A percentile compares a stretch with the other conserved stretches of the same genome.
Evolutionary conservation across 2,797 vertebrate species (phyloP).

Genomic region (Parauchenoglanis ngamensis): DNA sequence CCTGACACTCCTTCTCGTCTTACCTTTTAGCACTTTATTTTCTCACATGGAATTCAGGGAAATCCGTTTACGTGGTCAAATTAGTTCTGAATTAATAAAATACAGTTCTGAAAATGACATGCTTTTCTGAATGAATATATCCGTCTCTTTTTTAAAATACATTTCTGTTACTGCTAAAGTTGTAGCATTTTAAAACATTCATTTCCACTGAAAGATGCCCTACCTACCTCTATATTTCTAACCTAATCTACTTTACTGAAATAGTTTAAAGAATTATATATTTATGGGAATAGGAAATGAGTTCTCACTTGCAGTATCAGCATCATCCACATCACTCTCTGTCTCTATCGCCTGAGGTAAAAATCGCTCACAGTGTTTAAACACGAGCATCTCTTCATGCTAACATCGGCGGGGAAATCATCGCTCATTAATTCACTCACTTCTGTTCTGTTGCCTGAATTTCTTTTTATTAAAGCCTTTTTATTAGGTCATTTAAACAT

Average conservation of each 20-base stretch:
- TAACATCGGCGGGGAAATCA: not conserved
- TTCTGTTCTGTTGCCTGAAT: not conserved
- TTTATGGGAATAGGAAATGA: not conserved
- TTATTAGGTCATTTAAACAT: not conserved
- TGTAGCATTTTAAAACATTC: not conserved
- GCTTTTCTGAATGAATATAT: not conserved
- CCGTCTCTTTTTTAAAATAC: not conserved
- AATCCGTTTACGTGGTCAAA: not conserved
- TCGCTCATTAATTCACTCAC: not conserved
- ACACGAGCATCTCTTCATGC: not conserved
- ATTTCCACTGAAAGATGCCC: not conserved
- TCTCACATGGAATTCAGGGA: not conserved
- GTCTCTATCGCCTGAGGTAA: not conserved
- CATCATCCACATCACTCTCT: not conserved
- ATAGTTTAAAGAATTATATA: not conserved
- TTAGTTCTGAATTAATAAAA: not conserved
- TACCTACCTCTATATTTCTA: not conserved
- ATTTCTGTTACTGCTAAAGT: not conserved
- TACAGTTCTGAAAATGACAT: not conserved
- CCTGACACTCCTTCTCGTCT: not conserved
- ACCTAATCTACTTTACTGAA: not conserved
- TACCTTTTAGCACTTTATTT: not conserved
- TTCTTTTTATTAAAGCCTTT: not conserved
- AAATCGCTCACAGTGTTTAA: not conserved
- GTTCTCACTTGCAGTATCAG: not conserved